phyloP scores from a whole-genome alignment of 2,888 invertebrate species.

The Trachelus stipa region DNA sequence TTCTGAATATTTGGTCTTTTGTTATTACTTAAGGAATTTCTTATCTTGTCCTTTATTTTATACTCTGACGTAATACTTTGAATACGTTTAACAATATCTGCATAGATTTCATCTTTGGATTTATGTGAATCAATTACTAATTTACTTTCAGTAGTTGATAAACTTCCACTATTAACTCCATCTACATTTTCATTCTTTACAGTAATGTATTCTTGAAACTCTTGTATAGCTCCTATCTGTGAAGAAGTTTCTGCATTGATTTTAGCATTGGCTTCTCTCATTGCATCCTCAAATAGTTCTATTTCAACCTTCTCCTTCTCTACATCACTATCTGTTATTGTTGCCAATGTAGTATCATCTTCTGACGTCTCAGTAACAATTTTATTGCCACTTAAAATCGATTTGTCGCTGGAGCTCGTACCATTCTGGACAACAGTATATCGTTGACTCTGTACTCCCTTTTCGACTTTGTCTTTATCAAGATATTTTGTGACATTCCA shows the following conservation, averaged over 20 bases:
- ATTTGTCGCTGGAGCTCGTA: not conserved
- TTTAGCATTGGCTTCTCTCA: not conserved
- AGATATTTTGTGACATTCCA: constrained; percentile 29
- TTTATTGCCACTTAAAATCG: not conserved
- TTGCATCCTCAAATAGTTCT: constrained; percentile 29
- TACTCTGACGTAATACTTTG: constrained; percentile 28
- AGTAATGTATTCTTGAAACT: not conserved
- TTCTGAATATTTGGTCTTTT: not conserved
- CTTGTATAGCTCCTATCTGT: not conserved
- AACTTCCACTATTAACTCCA: too few relatives aligned
- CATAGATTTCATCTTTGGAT: constrained; percentile 42
- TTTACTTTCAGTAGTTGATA: too few relatives aligned
- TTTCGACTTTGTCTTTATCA: constrained; percentile 4
- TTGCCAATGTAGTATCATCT: not conserved
- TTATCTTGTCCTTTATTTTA: constrained; percentile 19
- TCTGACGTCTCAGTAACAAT: not conserved
- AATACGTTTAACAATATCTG: constrained; percentile 48
- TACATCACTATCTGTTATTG: too few relatives aligned
- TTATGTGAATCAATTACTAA: not conserved
- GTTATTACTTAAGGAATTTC: constrained; percentile 7
- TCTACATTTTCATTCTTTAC: not conserved
- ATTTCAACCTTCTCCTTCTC: constrained; percentile 19
- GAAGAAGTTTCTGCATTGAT: constrained; percentile 5
- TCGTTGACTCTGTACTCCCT: not conserved
- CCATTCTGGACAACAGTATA: constrained; percentile 1